Base-by-base conservation (phyloP, 2,888 invertebrate species). In the Phymatocera aterrima region DNA sequence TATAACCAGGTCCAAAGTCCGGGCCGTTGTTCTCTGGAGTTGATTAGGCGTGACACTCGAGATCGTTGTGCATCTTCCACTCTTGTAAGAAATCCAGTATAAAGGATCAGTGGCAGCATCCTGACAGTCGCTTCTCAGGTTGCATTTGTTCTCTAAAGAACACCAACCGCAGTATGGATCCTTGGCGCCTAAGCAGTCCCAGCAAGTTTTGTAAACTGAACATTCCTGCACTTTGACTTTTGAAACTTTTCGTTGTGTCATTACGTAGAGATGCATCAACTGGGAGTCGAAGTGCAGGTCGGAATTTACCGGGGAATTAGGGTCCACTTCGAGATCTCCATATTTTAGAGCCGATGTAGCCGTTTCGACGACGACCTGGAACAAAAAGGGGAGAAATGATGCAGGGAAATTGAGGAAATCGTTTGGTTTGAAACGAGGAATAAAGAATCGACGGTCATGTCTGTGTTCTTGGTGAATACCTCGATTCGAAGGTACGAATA, bases 151-250 rank as follows among this genome's bases (percentile, higher is more conserved):
- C 91, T 98, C 98, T 84, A 98, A 92, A 46, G 98, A 97, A 92
- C 98, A 98, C 98, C 98, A 98, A 81, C 98, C 98, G 91, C 98
- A 99, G 91, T 98, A 98, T 0, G 98, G 98, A 93, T 98, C 98
- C 90, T 97, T 96, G 82, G 97, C 97, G 86, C 96, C 97, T 82
- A 98, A 93, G 91, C 98, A 98, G 87, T 96, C 96, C 91, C 96
- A 94, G 91, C 98, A 98, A 79, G 96, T 97, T 90, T 95, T 95
- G 91, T 97, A 97, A 79, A 97, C 96, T 86, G 96, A 95, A 91
- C 98, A 98, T 91, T 98, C 97, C 91, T 97, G 97, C 83, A 98
- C 97, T 91, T 97, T 97, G 82, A 98, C 97, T 93, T 98, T 97
- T 77, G 97, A 96, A 90, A 98, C 97, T 93, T 96, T 96, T 89